A percentile compares a stretch with the other conserved stretches of the same genome.
Conservation (phyloP, 2,888 invertebrate genomes). For the Oscheius onirici region DNA sequence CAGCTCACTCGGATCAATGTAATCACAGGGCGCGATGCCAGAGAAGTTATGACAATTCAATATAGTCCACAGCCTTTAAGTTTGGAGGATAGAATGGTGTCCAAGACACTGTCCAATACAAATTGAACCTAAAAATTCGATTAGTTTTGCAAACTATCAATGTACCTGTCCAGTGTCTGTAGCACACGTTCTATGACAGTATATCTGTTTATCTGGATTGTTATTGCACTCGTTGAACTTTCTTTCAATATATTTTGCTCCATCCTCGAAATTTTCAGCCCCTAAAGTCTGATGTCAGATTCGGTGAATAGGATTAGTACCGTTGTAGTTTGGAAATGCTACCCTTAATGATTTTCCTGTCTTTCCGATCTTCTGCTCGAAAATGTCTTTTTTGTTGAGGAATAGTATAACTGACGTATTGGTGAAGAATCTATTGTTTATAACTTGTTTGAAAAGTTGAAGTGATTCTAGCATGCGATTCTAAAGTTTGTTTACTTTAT, state of each 20-base stretch:
- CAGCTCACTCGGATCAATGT: no score
- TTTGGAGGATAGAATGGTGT: conserved; percentile 69
- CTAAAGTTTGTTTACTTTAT: conserved; percentile 76
- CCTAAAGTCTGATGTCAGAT: conserved; percentile 37
- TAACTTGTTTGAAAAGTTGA: conserved; percentile 98
- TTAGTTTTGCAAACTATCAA: not conserved
- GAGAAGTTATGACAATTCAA: conserved; percentile 36
- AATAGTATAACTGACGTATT: conserved; percentile 86
- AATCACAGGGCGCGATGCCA: not conserved
- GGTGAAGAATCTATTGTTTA: conserved; percentile 99
- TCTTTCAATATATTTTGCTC: conserved; percentile 58
- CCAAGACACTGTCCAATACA: conserved; percentile 68
- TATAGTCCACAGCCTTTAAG: conserved; percentile 70
- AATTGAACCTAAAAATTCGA: conserved; percentile 64
- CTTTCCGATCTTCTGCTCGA: conserved; percentile 62
- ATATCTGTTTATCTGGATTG: conserved; percentile 65
- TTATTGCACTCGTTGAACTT: conserved; percentile 60
- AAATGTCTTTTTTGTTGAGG: conserved; percentile 76
- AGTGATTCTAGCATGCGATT: conserved; percentile 99
- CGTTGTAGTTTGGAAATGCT: conserved; percentile 61
- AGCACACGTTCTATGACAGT: conserved; percentile 66
- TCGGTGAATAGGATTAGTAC: conserved; percentile 28
- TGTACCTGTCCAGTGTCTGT: conserved; percentile 54
- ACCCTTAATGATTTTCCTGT: conserved; percentile 48
- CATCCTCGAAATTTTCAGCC: conserved; percentile 53